Percentiles rank a stretch among this genome's conserved stretches.
phyloP scores from a whole-genome alignment of 2,797 vertebrate species.

The Amazonetta brasiliensis region DNA sequence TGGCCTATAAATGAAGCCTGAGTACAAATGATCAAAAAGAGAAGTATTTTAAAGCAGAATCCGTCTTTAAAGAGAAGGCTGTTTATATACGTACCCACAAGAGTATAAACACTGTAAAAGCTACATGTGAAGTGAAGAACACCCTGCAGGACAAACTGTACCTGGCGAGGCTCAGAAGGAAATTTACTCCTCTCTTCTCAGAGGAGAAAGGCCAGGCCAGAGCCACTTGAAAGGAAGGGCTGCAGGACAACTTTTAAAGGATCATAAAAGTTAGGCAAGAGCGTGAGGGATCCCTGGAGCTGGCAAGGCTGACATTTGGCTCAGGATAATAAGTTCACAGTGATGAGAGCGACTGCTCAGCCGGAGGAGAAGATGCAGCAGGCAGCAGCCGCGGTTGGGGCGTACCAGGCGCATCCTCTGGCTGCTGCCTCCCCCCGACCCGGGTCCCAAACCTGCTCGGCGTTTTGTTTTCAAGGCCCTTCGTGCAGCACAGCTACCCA shows the following conservation, averaged over 20 bases:
- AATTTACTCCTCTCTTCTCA: not conserved
- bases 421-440: not conserved
- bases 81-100: not conserved
- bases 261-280: too few relatives aligned
- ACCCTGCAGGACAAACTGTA: not conserved
- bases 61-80: not conserved
- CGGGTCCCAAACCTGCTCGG: too few relatives aligned
- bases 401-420: not conserved
- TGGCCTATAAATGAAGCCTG: rapidly evolving
- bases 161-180: not conserved
- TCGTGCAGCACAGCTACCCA: not conserved
- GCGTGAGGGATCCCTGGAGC: not conserved
- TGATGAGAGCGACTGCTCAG: too few relatives aligned
- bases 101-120: not conserved
- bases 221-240: not conserved
- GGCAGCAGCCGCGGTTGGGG: too few relatives aligned
- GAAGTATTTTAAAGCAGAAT: not conserved
- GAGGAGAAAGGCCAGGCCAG: not conserved
- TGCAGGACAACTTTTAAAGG: not conserved
- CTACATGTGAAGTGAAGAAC: too few relatives aligned
- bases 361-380: not conserved
- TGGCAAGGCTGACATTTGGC: not conserved
- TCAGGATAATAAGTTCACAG: too few relatives aligned
- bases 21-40: not conserved
- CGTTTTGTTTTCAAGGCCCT: not conserved